Percentiles rank a stretch among this genome's conserved stretches.
Conservation (phyloP, 1,140 invertebrate genomes). For the Nephotettix cincticeps region DNA sequence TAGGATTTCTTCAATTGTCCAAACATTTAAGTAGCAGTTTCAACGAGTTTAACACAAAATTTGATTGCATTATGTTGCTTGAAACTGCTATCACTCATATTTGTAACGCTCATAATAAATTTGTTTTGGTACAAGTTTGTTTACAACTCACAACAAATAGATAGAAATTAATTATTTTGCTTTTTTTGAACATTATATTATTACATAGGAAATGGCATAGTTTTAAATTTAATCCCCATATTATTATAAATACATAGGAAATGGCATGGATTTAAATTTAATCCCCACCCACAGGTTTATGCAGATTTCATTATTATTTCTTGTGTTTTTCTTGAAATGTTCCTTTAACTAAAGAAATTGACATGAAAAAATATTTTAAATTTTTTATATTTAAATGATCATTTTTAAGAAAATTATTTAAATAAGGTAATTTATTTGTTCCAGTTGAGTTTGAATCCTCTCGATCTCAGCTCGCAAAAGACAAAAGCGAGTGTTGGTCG, state of each 20-base stretch:
- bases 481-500: conserved; percentile 52
- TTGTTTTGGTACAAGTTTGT: no score
- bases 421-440: conserved; percentile 41
- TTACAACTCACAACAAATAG: no score
- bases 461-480: conserved; percentile 53
- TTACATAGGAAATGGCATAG: background rate
- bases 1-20: no score
- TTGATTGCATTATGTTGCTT: no score
- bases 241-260: background rate
- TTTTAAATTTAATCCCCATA: background rate
- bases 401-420: no score
- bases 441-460: conserved; percentile 52
- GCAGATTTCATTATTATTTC: background rate
- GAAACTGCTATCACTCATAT: no score
- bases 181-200: no score
- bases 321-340: background rate
- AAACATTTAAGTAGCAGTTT: no score
- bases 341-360: background rate
- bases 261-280: background rate
- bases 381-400: no score
- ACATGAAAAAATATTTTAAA: background rate
- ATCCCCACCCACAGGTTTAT: background rate
- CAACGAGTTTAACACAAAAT: no score
- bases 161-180: no score
- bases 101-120: no score